These are phyloP conservation scores for Phaetusa simplex DNA, from an alignment of 2,113 vertebrate genomes.

Conservation along the genomic window DNA sequence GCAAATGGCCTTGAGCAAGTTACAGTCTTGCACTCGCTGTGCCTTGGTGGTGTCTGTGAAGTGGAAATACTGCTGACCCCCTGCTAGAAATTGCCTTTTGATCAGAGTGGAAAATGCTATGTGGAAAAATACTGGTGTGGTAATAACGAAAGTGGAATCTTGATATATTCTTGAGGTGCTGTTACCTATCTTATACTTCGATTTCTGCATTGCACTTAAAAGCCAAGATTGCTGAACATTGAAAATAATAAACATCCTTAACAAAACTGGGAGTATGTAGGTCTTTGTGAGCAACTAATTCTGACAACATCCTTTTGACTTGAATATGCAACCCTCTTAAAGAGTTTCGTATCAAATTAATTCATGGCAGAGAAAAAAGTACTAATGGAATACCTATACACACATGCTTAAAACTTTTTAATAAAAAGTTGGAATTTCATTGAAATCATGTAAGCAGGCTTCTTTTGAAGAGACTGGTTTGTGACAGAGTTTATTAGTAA, in stretches of 20 bases:
- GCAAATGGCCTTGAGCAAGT: background rate
- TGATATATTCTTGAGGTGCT: background rate
- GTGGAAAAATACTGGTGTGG: background rate
- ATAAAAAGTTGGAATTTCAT: background rate
- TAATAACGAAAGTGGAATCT: background rate
- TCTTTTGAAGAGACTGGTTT: background rate
- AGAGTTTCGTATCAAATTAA: background rate
- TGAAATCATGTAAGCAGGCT: background rate
- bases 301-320: background rate
- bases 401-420: background rate
- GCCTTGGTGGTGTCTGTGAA: background rate
- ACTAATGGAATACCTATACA: background rate
- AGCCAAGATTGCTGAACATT: background rate
- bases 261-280: background rate
- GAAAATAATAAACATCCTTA: background rate
- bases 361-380: background rate
- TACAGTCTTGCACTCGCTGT: fast-evolving
- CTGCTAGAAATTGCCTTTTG: background rate
- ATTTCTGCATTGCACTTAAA: background rate
- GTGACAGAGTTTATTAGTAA: background rate
- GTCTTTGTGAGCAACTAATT: background rate
- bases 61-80: background rate
- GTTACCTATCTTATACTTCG: background rate
- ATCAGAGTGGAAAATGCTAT: background rate
- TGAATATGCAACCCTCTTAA: background rate